Evolutionary conservation across 2,888 invertebrate genomes (phyloP).

Genomic region (Drosophila cognata): DNA sequence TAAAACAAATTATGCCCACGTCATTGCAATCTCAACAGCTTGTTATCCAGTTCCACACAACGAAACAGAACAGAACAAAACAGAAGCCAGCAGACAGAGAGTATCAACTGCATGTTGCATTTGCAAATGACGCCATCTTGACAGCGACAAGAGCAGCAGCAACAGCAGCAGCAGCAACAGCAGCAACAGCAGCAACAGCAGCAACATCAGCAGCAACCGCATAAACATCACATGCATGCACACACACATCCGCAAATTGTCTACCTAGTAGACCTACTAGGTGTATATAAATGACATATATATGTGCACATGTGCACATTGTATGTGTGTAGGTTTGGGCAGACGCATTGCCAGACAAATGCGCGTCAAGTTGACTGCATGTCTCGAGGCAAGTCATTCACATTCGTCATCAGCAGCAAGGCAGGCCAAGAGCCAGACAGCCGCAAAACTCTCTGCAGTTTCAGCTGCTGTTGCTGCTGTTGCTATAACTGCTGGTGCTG

Average conservation of each 20-base stretch:
- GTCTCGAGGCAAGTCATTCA: slow-evolving; percentile 81
- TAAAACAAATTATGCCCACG: slow-evolving; percentile 74
- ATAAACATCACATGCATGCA: slow-evolving; percentile 40
- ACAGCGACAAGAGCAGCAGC: slow-evolving; percentile 57
- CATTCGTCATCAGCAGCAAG: slow-evolving; percentile 72
- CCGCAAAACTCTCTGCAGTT: slow-evolving; percentile 35
- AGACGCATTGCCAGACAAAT: slow-evolving; percentile 81
- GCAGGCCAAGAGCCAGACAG: slow-evolving; percentile 50
- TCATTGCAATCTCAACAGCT: slow-evolving; percentile 78
- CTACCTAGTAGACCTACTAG: slow-evolving; percentile 31
- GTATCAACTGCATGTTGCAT: slow-evolving; percentile 47
- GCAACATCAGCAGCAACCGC: slow-evolving; percentile 28
- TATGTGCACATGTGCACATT: slow-evolving; percentile 36
- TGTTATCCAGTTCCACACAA: slow-evolving; percentile 56
- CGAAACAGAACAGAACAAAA: slow-evolving; percentile 5
- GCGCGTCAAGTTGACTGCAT: slow-evolving; percentile 80
- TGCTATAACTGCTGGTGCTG: slow-evolving; percentile 21
- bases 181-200: slow-evolving; percentile 24
- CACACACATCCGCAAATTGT: slow-evolving; percentile 34
- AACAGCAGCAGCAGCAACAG: not conserved
- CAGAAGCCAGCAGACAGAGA: slow-evolving; percentile 32
- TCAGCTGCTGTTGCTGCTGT: slow-evolving; percentile 19
- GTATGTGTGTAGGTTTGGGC: slow-evolving; percentile 56
- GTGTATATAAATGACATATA: slow-evolving; percentile 22
- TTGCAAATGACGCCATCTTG: slow-evolving; percentile 75